Conservation (phyloP, 2,888 invertebrate genomes). For the Salticus scenicus region DNA sequence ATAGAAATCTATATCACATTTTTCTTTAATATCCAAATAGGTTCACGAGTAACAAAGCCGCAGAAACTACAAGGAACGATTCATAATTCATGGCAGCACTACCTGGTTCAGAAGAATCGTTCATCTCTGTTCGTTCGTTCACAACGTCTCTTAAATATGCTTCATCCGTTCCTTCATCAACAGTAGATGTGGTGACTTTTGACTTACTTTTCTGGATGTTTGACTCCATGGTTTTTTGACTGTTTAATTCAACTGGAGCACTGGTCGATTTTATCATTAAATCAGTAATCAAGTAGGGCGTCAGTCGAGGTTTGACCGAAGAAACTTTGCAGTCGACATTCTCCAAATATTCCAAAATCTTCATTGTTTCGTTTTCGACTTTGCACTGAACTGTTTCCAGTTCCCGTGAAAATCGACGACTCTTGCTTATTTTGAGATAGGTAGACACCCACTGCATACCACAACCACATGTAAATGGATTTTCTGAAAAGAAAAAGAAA, state of each 20-base stretch:
- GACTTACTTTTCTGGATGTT: neutral
- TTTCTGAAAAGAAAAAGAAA: constrained; percentile 35
- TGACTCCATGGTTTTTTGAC: neutral
- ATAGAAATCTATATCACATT: neutral
- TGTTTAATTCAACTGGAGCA: neutral
- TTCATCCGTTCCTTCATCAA: neutral
- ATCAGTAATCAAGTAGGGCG: neutral
- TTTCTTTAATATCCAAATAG: neutral
- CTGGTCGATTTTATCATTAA: neutral
- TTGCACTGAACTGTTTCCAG: constrained; percentile 29
- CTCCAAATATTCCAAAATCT: constrained; percentile 21
- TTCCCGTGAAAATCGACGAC: constrained; percentile 34
- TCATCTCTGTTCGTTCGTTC: neutral
- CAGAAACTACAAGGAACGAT: neutral
- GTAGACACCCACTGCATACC: constrained; percentile 43
- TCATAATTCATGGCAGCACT: neutral
- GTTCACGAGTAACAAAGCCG: neutral
- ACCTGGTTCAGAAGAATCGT: neutral
- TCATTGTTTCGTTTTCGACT: constrained; percentile 24
- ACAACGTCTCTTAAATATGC: neutral
- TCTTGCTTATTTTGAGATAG: constrained; percentile 28
- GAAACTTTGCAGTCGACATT: neutral
- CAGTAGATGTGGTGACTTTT: neutral
- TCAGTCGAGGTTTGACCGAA: neutral
- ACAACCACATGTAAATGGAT: constrained; percentile 48